Conservation (phyloP, 2,797 vertebrate species). For the Onychomys torridus region DNA sequence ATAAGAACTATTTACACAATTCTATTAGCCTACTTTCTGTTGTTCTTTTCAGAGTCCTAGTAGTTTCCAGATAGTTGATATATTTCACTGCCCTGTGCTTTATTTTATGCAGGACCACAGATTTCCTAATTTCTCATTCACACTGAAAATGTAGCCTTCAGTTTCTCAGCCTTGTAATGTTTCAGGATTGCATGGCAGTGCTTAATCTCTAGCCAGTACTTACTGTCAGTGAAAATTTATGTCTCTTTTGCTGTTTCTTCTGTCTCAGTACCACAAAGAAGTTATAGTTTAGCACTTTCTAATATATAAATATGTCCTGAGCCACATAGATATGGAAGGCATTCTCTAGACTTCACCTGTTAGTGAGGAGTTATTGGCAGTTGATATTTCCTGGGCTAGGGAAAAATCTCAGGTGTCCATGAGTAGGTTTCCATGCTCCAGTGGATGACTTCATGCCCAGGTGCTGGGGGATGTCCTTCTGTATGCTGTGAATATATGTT, state of each 20-base stretch:
- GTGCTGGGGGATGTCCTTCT: too few species aligned
- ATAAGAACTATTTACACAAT: neutral
- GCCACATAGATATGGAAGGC: neutral
- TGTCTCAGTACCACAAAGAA: neutral
- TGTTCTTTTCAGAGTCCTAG: neutral
- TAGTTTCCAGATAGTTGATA: neutral
- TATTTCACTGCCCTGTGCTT: neutral
- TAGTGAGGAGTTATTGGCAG: neutral
- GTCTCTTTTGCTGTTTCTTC: neutral
- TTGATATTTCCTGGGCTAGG: neutral
- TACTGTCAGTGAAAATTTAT: neutral
- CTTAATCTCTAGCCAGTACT: neutral
- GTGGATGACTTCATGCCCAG: too few species aligned
- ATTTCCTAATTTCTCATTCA: slow-evolving; percentile 39
- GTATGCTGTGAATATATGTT: too few species aligned
- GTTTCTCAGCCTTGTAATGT: neutral
- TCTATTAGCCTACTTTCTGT: neutral
- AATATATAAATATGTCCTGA: neutral
- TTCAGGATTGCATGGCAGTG: neutral
- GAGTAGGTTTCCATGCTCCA: neutral
- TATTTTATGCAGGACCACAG: slow-evolving; percentile 3
- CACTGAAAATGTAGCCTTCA: neutral
- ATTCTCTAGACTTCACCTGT: neutral
- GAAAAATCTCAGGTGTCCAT: neutral
- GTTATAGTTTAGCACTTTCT: neutral